Evolutionary conservation across 2,797 vertebrate genomes (phyloP).

Genomic region (Pterois miles): DNA sequence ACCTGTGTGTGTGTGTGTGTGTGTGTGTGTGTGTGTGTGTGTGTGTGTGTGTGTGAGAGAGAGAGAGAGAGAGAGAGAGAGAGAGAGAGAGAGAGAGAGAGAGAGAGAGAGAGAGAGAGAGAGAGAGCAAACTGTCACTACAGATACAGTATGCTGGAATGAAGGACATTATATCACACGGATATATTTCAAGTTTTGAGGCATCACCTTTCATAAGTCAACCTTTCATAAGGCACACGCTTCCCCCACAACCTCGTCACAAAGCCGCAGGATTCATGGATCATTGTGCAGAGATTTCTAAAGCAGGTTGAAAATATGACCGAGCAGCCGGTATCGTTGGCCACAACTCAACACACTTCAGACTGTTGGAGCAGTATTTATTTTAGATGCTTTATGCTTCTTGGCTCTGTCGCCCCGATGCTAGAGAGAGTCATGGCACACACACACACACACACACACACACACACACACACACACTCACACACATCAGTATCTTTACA

Average conservation of each 20-base stretch:
- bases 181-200: constrained; percentile 18
- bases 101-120: too few species aligned
- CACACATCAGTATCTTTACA: not conserved
- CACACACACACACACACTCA: not conserved
- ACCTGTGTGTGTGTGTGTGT: constrained; percentile 26
- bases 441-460: not conserved
- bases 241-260: constrained; percentile 9
- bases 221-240: not conserved
- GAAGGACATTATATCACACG: constrained; percentile 36
- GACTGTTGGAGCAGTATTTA: constrained; percentile 39
- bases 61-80: too few species aligned
- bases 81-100: too few species aligned
- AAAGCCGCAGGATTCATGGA: constrained; percentile 37
- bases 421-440: not conserved
- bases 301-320: constrained; percentile 51
- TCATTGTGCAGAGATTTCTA: constrained; percentile 37
- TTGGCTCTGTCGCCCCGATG: constrained; percentile 26
- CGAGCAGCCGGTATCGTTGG: constrained; percentile 39
- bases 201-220: constrained; percentile 1
- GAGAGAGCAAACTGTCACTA: not conserved
- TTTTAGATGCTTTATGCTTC: constrained; percentile 52
- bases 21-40: constrained; percentile 1
- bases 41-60: too few species aligned
- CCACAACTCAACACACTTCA: constrained; percentile 50
- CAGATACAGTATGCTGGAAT: constrained; percentile 30